phyloP scores from a whole-genome alignment of 2,888 invertebrate genomes.

The Parnassius mnemosyne region DNA sequence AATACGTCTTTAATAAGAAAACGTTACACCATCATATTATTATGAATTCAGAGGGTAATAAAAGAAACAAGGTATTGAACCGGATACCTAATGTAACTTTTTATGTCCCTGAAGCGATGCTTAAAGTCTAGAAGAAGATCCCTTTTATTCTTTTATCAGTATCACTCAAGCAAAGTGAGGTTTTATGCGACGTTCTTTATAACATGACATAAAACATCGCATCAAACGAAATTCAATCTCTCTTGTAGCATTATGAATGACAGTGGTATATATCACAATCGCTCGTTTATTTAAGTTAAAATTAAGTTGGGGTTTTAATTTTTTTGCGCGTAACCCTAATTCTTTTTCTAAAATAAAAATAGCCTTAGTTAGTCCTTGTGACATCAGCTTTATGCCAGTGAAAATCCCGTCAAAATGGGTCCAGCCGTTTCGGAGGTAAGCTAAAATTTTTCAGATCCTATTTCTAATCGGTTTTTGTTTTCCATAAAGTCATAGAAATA shows the following conservation, averaged over 20 bases:
- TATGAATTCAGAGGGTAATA: conserved; percentile 23
- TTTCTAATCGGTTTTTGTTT: no score
- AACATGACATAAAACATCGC: conserved; percentile 23
- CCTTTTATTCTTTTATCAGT: conserved; percentile 25
- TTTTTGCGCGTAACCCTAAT: no score
- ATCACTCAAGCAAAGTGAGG: conserved; percentile 28
- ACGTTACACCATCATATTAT: neutral
- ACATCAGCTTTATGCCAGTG: no score
- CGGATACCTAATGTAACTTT: conserved; percentile 20
- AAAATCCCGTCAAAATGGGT: no score
- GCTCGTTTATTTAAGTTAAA: neutral
- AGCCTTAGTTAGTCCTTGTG: no score
- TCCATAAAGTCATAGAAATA: no score
- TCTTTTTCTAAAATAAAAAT: no score
- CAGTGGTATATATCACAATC: neutral
- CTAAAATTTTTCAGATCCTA: neutral
- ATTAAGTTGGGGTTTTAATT: no score
- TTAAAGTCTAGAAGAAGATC: conserved; percentile 24
- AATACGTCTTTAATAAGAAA: no score
- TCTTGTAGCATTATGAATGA: conserved; percentile 9
- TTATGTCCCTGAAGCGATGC: conserved; percentile 19
- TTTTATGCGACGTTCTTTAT: conserved; percentile 26
- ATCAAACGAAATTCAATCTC: conserved; percentile 25
- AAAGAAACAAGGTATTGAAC: conserved; percentile 21
- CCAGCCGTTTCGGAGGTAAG: no score